phyloP scores from a whole-genome alignment of 2,113 vertebrate genomes.

The Platysteira castanea region DNA sequence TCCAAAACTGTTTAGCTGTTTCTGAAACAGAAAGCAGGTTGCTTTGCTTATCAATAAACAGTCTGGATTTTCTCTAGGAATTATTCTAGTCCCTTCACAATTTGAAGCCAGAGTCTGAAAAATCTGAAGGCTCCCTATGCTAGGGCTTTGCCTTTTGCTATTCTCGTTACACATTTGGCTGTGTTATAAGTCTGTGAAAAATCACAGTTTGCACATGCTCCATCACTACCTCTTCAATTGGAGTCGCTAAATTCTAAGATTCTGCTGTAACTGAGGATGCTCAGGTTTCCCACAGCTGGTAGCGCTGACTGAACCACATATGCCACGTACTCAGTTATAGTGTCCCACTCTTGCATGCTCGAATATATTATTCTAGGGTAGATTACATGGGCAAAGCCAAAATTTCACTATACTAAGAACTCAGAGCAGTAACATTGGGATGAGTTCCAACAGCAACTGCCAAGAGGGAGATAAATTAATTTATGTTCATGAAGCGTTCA shows the following conservation, averaged over 20 bases:
- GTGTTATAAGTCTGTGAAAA: constrained; percentile 50
- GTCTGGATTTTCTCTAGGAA: background rate
- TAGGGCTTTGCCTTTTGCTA: constrained; percentile 41
- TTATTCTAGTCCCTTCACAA: background rate
- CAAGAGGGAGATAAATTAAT: constrained; percentile 20
- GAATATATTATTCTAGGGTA: constrained; percentile 12
- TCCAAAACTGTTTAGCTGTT: background rate
- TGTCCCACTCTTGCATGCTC: background rate
- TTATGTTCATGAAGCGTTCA: background rate
- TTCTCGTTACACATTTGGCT: constrained; percentile 35
- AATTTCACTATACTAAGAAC: background rate
- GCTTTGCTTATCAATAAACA: background rate
- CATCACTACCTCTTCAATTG: constrained; percentile 11
- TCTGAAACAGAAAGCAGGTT: background rate
- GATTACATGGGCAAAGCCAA: constrained; percentile 35
- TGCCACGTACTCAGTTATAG: constrained; percentile 22
- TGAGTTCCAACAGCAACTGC: constrained; percentile 28
- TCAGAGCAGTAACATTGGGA: background rate
- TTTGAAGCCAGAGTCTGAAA: constrained; percentile 9
- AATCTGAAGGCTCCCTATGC: background rate
- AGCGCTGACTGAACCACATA: background rate
- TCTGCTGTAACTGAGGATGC: constrained; percentile 25
- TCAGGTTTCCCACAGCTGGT: constrained; percentile 62
- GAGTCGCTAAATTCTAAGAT: constrained; percentile 2
- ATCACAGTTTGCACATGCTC: constrained; percentile 59